These are phyloP conservation scores for Triplophysa yarkandensis DNA, from an alignment of 2,797 vertebrate species.

Conservation along the genomic window DNA sequence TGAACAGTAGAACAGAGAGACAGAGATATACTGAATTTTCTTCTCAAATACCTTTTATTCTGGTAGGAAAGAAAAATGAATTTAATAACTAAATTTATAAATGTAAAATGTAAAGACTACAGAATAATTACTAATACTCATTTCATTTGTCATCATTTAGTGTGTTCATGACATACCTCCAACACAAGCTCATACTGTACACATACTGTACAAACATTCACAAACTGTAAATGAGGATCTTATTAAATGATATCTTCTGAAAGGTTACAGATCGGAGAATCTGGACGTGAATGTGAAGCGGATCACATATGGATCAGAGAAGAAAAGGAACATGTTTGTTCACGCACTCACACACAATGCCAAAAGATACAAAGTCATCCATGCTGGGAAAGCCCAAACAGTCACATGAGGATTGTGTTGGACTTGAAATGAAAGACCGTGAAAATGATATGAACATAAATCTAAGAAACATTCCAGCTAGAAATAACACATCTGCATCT, in stretches of 20 bases:
- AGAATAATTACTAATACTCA: too few species aligned
- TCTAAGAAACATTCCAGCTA: conserved; percentile 56
- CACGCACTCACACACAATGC: conserved; percentile 19
- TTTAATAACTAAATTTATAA: too few species aligned
- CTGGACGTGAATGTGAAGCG: conserved; percentile 52
- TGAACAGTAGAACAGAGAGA: too few species aligned
- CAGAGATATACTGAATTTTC: too few species aligned
- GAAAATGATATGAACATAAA: conserved; percentile 64
- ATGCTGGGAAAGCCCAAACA: conserved; percentile 22
- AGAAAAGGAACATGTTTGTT: not conserved
- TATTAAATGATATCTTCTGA: conserved; percentile 61
- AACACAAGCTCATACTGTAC: conserved; percentile 39
- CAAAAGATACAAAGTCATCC: conserved; percentile 40
- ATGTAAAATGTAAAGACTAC: too few species aligned
- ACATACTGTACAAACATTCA: conserved; percentile 38
- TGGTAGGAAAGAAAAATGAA: too few species aligned
- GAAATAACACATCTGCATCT: conserved; percentile 59
- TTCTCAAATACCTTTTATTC: too few species aligned
- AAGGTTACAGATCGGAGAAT: conserved; percentile 60
- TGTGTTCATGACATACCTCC: not conserved
- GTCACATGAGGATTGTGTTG: conserved; percentile 31
- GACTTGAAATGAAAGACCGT: too few species aligned
- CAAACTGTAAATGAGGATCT: conserved; percentile 49
- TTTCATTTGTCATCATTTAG: too few species aligned
- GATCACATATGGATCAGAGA: conserved; percentile 56